These are phyloP conservation scores for Plecotus auritus DNA, from an alignment of 2,113 vertebrate genomes.

Conservation along the genomic window DNA sequence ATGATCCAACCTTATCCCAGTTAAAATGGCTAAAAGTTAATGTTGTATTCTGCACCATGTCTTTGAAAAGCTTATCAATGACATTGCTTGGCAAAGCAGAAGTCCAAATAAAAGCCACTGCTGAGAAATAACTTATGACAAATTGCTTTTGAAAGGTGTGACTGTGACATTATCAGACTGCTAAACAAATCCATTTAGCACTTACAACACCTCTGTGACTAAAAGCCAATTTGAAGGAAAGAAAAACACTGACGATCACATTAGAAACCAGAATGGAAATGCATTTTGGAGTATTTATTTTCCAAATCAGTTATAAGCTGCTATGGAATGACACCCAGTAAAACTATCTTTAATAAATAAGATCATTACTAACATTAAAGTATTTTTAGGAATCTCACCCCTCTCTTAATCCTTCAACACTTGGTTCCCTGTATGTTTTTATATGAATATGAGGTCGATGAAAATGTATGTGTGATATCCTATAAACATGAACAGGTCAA, in stretches of 20 bases:
- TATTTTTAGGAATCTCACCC: background rate
- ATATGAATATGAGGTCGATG: background rate
- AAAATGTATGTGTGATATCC: background rate
- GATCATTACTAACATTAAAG: conserved; percentile 26
- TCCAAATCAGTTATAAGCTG: background rate
- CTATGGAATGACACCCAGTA: background rate
- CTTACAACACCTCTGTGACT: conserved; percentile 39
- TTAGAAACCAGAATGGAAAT: background rate
- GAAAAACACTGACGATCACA: background rate
- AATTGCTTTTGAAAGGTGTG: conserved; percentile 58
- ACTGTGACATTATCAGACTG: conserved; percentile 46
- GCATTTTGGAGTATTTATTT: background rate
- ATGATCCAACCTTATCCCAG: conserved; percentile 8
- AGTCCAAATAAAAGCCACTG: conserved; percentile 20
- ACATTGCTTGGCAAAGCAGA: background rate
- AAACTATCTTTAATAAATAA: conserved; percentile 49
- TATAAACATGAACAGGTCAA: background rate
- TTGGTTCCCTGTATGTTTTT: background rate
- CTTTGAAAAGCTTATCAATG: conserved; percentile 37
- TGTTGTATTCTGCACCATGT: background rate
- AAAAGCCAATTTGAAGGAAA: conserved; percentile 4
- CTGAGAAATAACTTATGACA: conserved; percentile 57
- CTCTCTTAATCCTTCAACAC: background rate
- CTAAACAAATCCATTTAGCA: conserved; percentile 74
- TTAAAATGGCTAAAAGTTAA: conserved; percentile 24